These are phyloP conservation scores for Suricata suricatta DNA, from an alignment of 2,113 vertebrate species.

Conservation along the genomic window DNA sequence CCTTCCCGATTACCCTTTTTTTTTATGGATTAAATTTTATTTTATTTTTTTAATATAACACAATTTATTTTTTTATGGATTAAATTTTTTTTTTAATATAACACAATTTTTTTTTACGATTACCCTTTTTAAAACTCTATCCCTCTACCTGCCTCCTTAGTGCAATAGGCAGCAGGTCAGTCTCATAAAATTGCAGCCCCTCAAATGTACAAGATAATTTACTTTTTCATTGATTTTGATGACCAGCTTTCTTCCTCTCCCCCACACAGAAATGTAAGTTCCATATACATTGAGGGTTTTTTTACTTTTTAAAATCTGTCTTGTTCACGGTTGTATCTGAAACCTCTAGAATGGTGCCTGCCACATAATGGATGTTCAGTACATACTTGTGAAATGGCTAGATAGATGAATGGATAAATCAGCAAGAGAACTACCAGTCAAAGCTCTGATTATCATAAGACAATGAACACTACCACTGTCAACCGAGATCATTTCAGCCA, in stretches of 20 bases:
- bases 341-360: background rate
- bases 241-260: background rate
- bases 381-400: background rate
- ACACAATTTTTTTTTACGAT: no score
- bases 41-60: no score
- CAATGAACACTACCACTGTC: background rate
- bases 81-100: no score
- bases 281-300: background rate
- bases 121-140: background rate
- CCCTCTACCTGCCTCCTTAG: background rate
- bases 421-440: background rate
- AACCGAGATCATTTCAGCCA: background rate
- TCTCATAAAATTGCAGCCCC: background rate
- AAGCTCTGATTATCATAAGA: background rate
- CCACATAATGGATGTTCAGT: background rate
- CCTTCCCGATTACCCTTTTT: background rate
- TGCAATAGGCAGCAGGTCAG: background rate
- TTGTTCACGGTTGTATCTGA: background rate
- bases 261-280: background rate
- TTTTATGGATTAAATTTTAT: no score
- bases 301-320: background rate
- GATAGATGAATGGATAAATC: background rate
- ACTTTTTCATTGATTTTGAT: background rate
- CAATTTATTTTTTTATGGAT: no score
- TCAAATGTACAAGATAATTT: background rate